Evolutionary conservation across 1,140 invertebrate species (phyloP).

Genomic region (Tetragonula clypearis): DNA sequence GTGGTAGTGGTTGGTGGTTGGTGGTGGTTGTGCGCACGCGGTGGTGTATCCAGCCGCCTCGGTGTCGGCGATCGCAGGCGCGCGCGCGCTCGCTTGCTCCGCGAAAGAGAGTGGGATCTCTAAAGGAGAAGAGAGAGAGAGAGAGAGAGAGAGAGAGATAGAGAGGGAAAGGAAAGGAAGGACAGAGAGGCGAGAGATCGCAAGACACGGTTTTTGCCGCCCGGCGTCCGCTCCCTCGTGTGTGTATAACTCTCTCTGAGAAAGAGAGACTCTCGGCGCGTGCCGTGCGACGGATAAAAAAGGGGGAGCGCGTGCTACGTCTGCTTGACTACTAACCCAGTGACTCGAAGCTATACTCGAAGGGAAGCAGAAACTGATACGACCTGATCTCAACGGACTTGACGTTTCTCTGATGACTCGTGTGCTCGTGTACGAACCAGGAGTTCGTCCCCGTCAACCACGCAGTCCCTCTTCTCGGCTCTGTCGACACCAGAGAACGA

Average conservation of each 20-base stretch:
- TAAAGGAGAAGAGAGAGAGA: constrained; percentile 20
- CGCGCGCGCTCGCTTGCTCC: neutral
- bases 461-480: neutral
- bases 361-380: constrained; percentile 5
- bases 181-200: constrained; percentile 49
- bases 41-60: constrained; percentile 37
- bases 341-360: constrained; percentile 22
- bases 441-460: too few relatives aligned
- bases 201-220: constrained; percentile 51
- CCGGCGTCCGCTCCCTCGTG: constrained; percentile 55
- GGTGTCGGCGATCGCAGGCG: constrained; percentile 41
- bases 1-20: constrained; percentile 34
- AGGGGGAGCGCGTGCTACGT: constrained; percentile 51
- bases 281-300: constrained; percentile 55
- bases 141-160: constrained; percentile 20
- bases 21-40: constrained; percentile 28
- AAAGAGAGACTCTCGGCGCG: constrained; percentile 48
- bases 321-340: constrained; percentile 55
- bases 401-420: constrained; percentile 4
- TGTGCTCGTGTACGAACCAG: neutral
- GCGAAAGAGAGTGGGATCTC: constrained; percentile 41
- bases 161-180: constrained; percentile 12
- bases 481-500: neutral
- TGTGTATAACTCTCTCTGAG: constrained; percentile 40
- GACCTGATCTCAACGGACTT: constrained; percentile 35